Evolutionary conservation across 2,113 vertebrate genomes (phyloP).

Genomic region (Cephalophus harveyi): DNA sequence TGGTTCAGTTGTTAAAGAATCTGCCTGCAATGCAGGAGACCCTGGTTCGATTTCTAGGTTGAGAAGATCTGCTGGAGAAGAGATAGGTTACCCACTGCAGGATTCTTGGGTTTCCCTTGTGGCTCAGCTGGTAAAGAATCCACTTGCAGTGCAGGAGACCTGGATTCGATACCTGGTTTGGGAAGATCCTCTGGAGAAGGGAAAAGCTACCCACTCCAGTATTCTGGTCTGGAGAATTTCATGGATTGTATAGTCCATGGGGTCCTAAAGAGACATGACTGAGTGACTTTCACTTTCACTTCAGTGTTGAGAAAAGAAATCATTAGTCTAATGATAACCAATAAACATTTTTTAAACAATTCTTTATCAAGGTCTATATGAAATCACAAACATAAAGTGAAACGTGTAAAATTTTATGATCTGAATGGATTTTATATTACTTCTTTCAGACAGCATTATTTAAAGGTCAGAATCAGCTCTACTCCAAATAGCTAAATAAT

Average conservation of each 20-base stretch:
- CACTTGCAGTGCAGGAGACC: background rate
- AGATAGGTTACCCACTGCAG: background rate
- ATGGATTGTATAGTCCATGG: background rate
- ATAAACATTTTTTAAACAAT: background rate
- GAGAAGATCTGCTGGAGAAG: background rate
- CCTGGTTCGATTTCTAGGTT: background rate
- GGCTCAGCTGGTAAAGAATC: background rate
- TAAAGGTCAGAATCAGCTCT: slow-evolving; percentile 33
- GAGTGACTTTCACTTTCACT: background rate
- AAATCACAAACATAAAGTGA: background rate
- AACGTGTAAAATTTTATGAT: background rate
- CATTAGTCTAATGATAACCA: background rate
- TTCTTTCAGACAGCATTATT: slow-evolving; percentile 6
- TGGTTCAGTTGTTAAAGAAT: background rate
- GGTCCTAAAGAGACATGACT: background rate
- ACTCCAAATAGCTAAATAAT: slow-evolving; percentile 22
- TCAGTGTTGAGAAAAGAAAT: background rate
- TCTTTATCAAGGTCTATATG: background rate
- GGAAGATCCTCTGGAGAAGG: background rate
- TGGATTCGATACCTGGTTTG: background rate
- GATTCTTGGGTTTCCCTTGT: background rate
- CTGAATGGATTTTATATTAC: background rate
- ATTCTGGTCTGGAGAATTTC: background rate
- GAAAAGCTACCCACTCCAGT: background rate
- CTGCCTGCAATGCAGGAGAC: background rate